Base-by-base conservation (phyloP, 2,113 vertebrate genomes). In the Hoplias malabaricus region DNA sequence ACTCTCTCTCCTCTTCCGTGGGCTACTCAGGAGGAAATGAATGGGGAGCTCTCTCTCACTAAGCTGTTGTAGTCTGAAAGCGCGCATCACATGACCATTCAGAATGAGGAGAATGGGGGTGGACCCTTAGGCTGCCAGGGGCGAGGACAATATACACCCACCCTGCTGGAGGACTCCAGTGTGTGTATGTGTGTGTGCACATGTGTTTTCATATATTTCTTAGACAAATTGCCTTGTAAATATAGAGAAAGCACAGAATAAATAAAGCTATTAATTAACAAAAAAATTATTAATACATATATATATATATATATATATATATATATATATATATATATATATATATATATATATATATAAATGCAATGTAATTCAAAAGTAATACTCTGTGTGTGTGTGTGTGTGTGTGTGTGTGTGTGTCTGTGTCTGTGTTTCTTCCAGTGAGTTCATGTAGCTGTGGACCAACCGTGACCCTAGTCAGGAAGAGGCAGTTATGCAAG, bases 21-120 rank as follows among this genome's bases (percentile, higher is more conserved):
- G 77, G 67, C 78, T 75, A 75, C 81, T 82, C 80, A 75, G 76
- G 76, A 82, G 75, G 80, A 82, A 82, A 82, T 82, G 81, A 82
- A 82, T 82, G 81, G 81, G 78, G 61, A 57, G 72, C 81, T 75
- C 81, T 75, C 81, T 75, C 72, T 75, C 81, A 82, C 77, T 25
- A 74, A 79, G 77, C 77, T 66, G 81, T 82, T 82, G 66, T 82
- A 82, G 77, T 82, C 81, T 71, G 65, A 79, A 65, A 75, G 50
- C 78, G 62, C 46, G 54, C 59, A 74, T 82, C 81, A 82, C 81
- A 79, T 82, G 81, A 82, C 81, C 67, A 79, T 69, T 57, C 66
- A 75, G 81, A 82, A 75, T 79, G 81, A 82, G 72, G 81, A 65
- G 70, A 82, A 33, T 27, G 81, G 81, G 81, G 81, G 81, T 79